Evolutionary conservation across 2,113 vertebrate species (phyloP), one percentile per base, ranked within the genome.

Genomic region (Odobenus rosmarus): DNA sequence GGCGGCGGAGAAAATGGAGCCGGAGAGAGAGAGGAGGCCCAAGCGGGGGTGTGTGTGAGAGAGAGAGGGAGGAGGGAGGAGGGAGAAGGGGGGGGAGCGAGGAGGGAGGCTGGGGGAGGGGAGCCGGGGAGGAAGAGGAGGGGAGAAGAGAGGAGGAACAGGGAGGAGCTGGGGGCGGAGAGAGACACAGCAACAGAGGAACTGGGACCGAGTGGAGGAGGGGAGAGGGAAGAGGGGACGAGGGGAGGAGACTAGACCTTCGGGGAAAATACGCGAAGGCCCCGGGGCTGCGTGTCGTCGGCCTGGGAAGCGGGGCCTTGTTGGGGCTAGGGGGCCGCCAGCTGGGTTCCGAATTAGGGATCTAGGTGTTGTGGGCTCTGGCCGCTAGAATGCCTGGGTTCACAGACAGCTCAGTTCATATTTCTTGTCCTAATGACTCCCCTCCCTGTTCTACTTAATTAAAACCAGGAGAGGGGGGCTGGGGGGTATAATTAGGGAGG

Each of bases 1-100:
- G 97, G 97, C 93, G 98, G 97, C 96, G 96, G 97, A 97, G 97
- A 98, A 98, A 98, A 98, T 97, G 98, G 97, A 98, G 97, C 96
- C 95, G 97, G 95, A 90, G 98, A 97, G 98, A 92, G 92, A 93
- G 93, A 98, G 86, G 97, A 97, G 97, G 97, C 95, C 95, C 97
- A 96, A 76, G 97, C 95, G 96, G 97, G 98, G 96, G 98, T 94
- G 98, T 96, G 97, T 96, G 96, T 51, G 97, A 80, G 97, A 53
- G 97, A 59, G 97, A 83, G 97, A 59, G 82, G 36, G 91, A 49
- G 80, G 71, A 46, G 82, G 88, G 62, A 42, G 57, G 89, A 53
- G 81, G 95, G 96, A 83, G 86, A 15, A 62, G 88, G 77, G 80
- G 74, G 74, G 81, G 79, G 67, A 42, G 76, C n/a, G 72, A 76